phyloP scores from a whole-genome alignment of 1,140 invertebrate species.

The Formica selysi region DNA sequence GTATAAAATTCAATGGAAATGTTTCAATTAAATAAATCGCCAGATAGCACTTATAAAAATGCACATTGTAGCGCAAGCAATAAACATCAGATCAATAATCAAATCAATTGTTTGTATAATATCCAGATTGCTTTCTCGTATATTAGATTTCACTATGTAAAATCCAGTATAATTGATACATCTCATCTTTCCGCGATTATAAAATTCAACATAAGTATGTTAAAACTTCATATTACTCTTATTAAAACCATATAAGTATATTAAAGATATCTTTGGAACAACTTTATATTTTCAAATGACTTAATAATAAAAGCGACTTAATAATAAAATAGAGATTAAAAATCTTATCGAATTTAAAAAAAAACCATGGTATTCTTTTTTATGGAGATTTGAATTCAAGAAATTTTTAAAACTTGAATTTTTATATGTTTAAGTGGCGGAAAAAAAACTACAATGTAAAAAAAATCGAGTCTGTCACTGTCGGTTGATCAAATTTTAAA shows the following conservation, averaged over 20 bases:
- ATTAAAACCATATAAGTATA: background rate
- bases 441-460: background rate
- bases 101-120: background rate
- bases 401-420: background rate
- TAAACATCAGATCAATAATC: no score
- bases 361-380: no score
- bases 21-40: slow-evolving; percentile 34
- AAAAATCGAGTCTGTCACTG: background rate
- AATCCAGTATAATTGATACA: background rate
- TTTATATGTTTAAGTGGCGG: background rate
- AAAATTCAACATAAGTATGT: background rate
- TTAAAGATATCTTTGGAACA: background rate
- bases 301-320: background rate
- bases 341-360: background rate
- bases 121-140: background rate
- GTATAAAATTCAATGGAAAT: background rate
- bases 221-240: background rate
- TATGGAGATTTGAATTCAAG: background rate
- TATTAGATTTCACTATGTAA: background rate
- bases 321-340: background rate
- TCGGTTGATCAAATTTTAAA: background rate
- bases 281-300: background rate
- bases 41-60: no score
- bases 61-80: no score
- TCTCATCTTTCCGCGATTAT: background rate